Evolutionary conservation across 2,113 vertebrate species (phyloP), one percentile per base, ranked within the genome.

Genomic region (Pipa parva): DNA sequence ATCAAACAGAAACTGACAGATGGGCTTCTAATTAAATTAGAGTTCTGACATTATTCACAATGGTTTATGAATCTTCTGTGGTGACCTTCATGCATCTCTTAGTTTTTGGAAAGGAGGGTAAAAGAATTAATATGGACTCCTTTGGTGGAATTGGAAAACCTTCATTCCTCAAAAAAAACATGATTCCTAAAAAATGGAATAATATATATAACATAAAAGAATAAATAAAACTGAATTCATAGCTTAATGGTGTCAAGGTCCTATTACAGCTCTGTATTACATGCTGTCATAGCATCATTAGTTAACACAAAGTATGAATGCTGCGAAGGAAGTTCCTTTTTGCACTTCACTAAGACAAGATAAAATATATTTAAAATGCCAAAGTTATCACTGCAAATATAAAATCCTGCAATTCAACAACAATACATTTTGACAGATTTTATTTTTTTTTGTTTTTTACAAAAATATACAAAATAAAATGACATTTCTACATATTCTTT

Each of bases 1-100:
- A 80, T 98, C 96, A 94, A 89, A 92, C 90, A 89, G 92, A 92
- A 92, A 94, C 88, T 97, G 95, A 99, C 96, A 99, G 96, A 97
- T 98, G 96, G 94, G 87, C 83, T 76, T 79, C 92, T 97, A 98
- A 99, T 99, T 97, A 93, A 92, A 95, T 95, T 94, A 97, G 90
- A 91, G 91, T 90, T 91, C 86, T 95, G 95, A 95, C 92, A 94
- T 94, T 91, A 91, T 80, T 92, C 89, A 88, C 85, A 83, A 87
- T 87, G 84, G 82, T 88, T 89, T 89, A 90, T 84, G 79, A 84
- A 76, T 84, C 83, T 87, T 89, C 79, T 80, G 78, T 86, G 71
- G 74, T 88, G 90, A 91, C 93, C 93, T 95, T 97, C 93, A 95
- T 86, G 90, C 83, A 81, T 86, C 76, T 83, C 78, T 82, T 82